phyloP scores from a whole-genome alignment of 2,797 vertebrate species.

The Trematomus bernacchii region DNA sequence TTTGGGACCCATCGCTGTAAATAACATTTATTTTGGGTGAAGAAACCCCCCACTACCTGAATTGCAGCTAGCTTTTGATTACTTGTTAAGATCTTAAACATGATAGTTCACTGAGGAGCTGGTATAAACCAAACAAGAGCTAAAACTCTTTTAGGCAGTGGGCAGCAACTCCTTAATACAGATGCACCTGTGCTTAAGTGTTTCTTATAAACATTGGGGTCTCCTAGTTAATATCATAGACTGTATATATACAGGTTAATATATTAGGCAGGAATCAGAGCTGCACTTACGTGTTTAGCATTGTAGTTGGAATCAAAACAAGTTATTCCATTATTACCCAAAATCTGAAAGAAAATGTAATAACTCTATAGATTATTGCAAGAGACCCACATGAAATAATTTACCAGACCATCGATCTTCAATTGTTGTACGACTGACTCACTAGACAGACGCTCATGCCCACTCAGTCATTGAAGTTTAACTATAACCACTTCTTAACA shows the following conservation, averaged over 20 bases:
- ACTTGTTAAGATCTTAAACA: neutral
- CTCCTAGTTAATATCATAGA: neutral
- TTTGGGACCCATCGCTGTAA: neutral
- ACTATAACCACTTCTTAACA: neutral
- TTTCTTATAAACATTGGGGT: neutral
- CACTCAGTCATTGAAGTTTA: neutral
- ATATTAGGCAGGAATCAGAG: neutral
- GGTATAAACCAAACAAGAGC: constrained; percentile 7
- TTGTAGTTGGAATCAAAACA: neutral
- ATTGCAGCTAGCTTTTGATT: neutral
- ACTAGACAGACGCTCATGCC: too few relatives aligned
- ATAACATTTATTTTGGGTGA: too few relatives aligned
- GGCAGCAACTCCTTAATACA: too few relatives aligned
- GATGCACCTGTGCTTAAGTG: too few relatives aligned
- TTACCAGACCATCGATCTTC: neutral
- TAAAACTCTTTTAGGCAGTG: neutral
- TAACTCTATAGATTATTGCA: neutral
- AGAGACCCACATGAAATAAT: neutral
- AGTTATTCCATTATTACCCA: neutral
- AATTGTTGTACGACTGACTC: too few relatives aligned
- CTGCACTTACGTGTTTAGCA: neutral
- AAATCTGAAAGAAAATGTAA: neutral
- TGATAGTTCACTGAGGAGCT: neutral
- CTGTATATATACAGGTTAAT: too few relatives aligned
- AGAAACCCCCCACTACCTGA: neutral